Conservation (phyloP, 2,113 vertebrate species). For the Solenodon paradoxus region DNA sequence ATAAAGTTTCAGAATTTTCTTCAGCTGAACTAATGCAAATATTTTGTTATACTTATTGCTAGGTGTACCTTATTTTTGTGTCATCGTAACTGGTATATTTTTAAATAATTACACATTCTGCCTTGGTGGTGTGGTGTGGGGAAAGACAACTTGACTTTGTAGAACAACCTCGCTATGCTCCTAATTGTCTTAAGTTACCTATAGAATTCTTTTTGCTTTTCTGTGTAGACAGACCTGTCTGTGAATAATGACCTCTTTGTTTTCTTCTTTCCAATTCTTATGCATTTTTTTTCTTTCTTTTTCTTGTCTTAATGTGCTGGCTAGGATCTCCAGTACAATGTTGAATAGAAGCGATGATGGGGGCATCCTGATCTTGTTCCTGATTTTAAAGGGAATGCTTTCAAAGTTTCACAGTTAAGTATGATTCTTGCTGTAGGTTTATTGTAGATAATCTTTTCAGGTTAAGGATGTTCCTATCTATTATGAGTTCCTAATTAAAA, state of each 20-base stretch:
- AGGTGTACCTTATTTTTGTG: not conserved
- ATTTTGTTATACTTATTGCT: slow-evolving; percentile 42
- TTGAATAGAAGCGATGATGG: slow-evolving; percentile 66
- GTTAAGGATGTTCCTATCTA: slow-evolving; percentile 40
- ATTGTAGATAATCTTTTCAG: slow-evolving; percentile 57
- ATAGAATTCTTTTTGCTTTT: slow-evolving; percentile 48
- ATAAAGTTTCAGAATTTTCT: slow-evolving; percentile 41
- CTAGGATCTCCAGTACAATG: slow-evolving; percentile 63
- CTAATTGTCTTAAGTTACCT: slow-evolving; percentile 24
- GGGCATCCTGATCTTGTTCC: slow-evolving; percentile 61
- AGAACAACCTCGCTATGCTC: not conserved
- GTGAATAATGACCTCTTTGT: slow-evolving; percentile 57
- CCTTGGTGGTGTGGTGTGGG: not conserved
- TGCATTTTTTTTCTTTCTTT: not conserved
- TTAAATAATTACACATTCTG: slow-evolving; percentile 16
- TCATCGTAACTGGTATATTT: not conserved
- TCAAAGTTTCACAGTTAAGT: slow-evolving; percentile 70
- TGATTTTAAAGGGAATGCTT: slow-evolving; percentile 69
- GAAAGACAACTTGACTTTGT: slow-evolving; percentile 13
- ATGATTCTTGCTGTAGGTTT: slow-evolving; percentile 63
- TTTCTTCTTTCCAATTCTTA: slow-evolving; percentile 49
- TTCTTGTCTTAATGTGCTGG: slow-evolving; percentile 63
- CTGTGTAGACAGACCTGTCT: not conserved
- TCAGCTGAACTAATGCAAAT: not conserved
- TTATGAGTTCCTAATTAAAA: not conserved